These are phyloP conservation scores for Suncus etruscus DNA, from an alignment of 2,113 vertebrate genomes.

Conservation along the genomic window DNA sequence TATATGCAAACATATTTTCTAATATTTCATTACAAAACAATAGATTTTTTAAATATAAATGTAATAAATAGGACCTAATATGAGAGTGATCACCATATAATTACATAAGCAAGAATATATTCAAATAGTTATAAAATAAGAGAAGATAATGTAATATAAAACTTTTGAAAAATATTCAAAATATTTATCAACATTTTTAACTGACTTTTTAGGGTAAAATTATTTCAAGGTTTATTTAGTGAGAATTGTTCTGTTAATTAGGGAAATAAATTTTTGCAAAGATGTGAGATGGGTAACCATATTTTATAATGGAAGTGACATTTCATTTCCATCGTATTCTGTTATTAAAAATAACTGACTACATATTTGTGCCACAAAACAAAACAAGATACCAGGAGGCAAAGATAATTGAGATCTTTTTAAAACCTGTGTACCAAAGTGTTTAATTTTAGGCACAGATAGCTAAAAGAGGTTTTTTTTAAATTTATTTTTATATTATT, in stretches of 20 bases:
- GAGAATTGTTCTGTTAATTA: neutral
- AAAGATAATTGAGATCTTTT: neutral
- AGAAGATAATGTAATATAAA: slow-evolving; percentile 12
- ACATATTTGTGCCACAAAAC: neutral
- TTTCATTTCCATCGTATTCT: neutral
- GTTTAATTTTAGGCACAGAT: neutral
- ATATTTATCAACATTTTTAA: neutral
- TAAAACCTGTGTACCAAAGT: neutral
- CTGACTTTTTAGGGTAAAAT: neutral
- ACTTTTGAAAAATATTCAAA: neutral
- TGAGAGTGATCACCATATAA: neutral
- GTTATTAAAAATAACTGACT: neutral
- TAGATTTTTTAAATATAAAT: neutral
- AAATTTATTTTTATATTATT: too few species aligned
- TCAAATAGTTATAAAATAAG: neutral
- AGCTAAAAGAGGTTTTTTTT: neutral
- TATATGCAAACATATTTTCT: neutral
- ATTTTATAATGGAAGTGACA: neutral
- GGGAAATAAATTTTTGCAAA: neutral
- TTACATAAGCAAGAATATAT: neutral
- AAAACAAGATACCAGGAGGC: neutral
- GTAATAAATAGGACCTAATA: neutral
- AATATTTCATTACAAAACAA: neutral
- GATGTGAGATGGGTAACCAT: neutral
- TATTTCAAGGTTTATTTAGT: neutral